A percentile compares a stretch with the other conserved stretches of the same genome.
These are phyloP conservation scores for Pherbina coryleti DNA, from an alignment of 2,888 invertebrate species.

Conservation along the genomic window DNA sequence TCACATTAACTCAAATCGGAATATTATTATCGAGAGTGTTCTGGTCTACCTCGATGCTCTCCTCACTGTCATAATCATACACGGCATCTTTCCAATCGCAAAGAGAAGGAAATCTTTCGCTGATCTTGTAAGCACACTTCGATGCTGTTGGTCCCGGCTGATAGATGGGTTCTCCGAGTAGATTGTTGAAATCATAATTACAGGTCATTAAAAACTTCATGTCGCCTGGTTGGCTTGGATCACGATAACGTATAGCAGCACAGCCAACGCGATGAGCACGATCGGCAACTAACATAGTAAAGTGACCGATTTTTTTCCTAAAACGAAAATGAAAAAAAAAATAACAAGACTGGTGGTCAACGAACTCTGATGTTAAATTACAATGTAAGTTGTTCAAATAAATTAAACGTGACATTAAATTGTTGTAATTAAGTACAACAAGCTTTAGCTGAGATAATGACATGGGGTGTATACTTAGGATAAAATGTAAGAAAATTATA, in stretches of 20 bases:
- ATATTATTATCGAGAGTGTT: conserved; percentile 55
- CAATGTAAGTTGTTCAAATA: too few species aligned
- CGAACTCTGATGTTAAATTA: too few species aligned
- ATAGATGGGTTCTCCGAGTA: conserved; percentile 62
- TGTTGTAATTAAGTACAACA: too few species aligned
- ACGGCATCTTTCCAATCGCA: conserved; percentile 62
- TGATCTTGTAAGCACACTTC: conserved; percentile 57
- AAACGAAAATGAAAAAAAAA: conserved; percentile 28
- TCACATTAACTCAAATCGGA: not conserved
- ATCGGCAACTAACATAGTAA: conserved; percentile 64
- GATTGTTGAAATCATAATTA: conserved; percentile 66
- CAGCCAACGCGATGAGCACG: conserved; percentile 65
- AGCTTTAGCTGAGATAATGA: too few species aligned
- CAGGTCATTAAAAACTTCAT: conserved; percentile 63
- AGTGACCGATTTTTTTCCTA: conserved; percentile 67
- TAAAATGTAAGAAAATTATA: too few species aligned
- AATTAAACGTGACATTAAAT: too few species aligned
- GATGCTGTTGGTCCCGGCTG: conserved; percentile 59
- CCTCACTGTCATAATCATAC: conserved; percentile 55
- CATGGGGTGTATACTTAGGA: too few species aligned
- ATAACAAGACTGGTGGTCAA: not conserved
- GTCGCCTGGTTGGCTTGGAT: conserved; percentile 44
- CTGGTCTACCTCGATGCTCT: conserved; percentile 53
- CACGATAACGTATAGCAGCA: conserved; percentile 60
- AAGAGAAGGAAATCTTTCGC: conserved; percentile 58